A percentile compares a stretch with the other conserved stretches of the same genome.
These are phyloP conservation scores for Caradrina clavipalpis DNA, from an alignment of 2,888 invertebrate species.

Conservation along the genomic window DNA sequence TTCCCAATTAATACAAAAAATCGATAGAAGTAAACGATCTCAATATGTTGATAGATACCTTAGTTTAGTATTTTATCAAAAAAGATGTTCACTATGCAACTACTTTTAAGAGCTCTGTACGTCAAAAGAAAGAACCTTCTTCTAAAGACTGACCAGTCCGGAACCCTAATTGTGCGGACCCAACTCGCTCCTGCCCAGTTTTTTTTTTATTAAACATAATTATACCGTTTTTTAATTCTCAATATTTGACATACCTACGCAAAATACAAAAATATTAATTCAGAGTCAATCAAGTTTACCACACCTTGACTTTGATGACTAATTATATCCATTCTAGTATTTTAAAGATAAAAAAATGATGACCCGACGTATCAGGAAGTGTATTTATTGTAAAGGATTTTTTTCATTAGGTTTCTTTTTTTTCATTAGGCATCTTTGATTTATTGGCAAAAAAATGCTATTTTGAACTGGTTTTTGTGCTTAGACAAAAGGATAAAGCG, in stretches of 20 bases:
- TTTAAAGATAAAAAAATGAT: background rate
- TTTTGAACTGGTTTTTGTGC: background rate
- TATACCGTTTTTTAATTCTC: background rate
- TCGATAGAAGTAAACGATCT: too few relatives aligned
- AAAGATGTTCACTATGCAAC: too few relatives aligned
- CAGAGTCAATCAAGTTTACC: background rate
- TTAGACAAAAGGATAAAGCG: too few relatives aligned
- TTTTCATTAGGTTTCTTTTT: slow-evolving; percentile 9
- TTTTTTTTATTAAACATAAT: too few relatives aligned
- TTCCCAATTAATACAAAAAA: too few relatives aligned
- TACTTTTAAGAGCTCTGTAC: too few relatives aligned
- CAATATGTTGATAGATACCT: too few relatives aligned
- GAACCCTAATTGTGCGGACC: too few relatives aligned
- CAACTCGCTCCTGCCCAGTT: too few relatives aligned
- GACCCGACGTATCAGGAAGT: slow-evolving; percentile 30
- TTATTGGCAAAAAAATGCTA: background rate
- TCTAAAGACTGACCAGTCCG: too few relatives aligned
- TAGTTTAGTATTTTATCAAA: too few relatives aligned
- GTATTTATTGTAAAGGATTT: slow-evolving; percentile 20
- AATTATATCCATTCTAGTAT: slow-evolving; percentile 2
- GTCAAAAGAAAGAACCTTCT: too few relatives aligned
- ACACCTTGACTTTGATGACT: slow-evolving; percentile 16
- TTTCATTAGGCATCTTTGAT: background rate
- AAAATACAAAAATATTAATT: background rate
- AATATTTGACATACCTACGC: background rate